Evolutionary conservation across 2,113 vertebrate genomes (phyloP), one percentile per base, ranked within the genome.

Genomic region (Plestiodon gilberti): DNA sequence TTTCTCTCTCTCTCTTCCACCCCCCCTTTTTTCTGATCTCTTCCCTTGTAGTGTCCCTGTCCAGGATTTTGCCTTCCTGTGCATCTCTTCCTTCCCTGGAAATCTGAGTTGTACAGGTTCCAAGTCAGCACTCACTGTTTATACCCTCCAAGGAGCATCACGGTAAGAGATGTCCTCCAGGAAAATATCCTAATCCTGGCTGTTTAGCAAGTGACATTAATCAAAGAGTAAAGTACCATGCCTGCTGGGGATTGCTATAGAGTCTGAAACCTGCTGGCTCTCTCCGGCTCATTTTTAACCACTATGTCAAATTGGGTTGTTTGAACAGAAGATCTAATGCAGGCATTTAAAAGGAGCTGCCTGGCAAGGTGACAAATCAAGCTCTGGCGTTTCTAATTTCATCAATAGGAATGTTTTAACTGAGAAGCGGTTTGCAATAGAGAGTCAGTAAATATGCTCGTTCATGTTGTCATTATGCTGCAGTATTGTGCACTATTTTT

Each of bases 151-250:
- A 70, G 82, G 78, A 82, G 33, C 64, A 33, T 77, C 89, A 55
- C 81, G 90, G n/a, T 52, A 82, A 30, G 79, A 87, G 92, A 90
- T 70, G 23, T 64, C 38, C 81, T 88, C 33, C 57, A 82, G 84
- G 86, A 91, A 7, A 90, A 84, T 78, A 85, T 89, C 79, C 81
- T 91, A 78, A 89, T 90, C 65, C 81, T 87, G 59, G 88, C 89
- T 79, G 25, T 38, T 14, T 84, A 81, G 79, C 6, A 23, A 40
- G 2, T 61, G 73, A 89, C 90, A 94, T 93, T 92, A 91, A 91
- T 88, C 91, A 1, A 3, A 92, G 71, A 92, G 85, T 79, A 93
- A 95, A 91, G 75, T 85, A 55, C 67, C 52, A 8, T 1, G 80
- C 81, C 77, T 87, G 55, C 90, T 85, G 43, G 65, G 78, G 6